These are phyloP conservation scores for Diarsia rubi DNA, from an alignment of 2,888 invertebrate genomes.

Conservation along the genomic window DNA sequence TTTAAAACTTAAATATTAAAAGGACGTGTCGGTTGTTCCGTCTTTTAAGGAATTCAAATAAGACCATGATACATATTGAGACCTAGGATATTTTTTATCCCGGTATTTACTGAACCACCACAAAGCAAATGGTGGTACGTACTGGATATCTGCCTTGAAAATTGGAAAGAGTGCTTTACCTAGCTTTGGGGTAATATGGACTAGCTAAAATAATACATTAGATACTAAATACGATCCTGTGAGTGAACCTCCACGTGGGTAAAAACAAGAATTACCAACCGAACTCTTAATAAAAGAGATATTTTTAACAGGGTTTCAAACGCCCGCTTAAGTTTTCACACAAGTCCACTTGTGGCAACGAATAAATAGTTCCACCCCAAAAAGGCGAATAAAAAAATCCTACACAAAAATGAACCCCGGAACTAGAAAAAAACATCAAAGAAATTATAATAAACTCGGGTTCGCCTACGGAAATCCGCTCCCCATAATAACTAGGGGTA, in stretches of 20 bases:
- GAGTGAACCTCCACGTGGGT: rapidly evolving
- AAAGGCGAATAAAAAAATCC: constrained; percentile 29
- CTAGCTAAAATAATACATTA: no score
- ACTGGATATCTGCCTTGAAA: no score
- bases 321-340: background rate
- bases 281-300: no score
- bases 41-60: background rate
- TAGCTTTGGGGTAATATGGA: no score
- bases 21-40: background rate
- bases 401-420: constrained; percentile 36
- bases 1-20: background rate
- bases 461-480: constrained; percentile 76
- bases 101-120: background rate
- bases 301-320: background rate
- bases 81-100: background rate
- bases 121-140: no score
- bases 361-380: constrained; percentile 38
- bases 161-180: no score
- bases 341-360: constrained; percentile 19
- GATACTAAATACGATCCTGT: background rate
- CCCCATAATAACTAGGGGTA: constrained; percentile 77
- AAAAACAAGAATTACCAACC: background rate
- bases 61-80: background rate
- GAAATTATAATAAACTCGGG: constrained; percentile 77
- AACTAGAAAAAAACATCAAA: constrained; percentile 76